Conservation (phyloP, 2,797 vertebrate species). For the Atherinosoma microstoma region DNA sequence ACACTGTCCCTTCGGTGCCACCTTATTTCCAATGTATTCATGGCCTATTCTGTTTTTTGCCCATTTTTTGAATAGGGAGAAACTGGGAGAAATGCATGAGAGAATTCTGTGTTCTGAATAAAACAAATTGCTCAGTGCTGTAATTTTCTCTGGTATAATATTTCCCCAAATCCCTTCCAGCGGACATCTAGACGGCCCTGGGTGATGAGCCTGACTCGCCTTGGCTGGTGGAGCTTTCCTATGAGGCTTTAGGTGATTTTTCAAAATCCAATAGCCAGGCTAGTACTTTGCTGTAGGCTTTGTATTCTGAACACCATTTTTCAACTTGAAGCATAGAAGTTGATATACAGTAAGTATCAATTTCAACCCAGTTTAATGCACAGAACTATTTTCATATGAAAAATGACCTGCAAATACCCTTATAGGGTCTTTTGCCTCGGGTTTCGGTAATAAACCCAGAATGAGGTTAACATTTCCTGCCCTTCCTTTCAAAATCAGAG, state of each 20-base stretch:
- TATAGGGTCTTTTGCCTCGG: constrained; percentile 12
- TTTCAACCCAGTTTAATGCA: constrained; percentile 40
- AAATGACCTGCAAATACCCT: constrained; percentile 29
- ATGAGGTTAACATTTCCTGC: constrained; percentile 7
- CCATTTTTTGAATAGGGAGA: constrained; percentile 31
- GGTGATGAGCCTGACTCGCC: constrained; percentile 59
- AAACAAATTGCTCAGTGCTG: constrained; percentile 61
- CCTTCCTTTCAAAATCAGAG: constrained; percentile 21
- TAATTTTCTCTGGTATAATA: constrained; percentile 64
- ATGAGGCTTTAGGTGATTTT: constrained; percentile 47
- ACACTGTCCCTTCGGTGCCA: constrained; percentile 35
- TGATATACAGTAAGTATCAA: constrained; percentile 36
- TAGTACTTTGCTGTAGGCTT: constrained; percentile 47
- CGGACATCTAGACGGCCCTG: constrained; percentile 36
- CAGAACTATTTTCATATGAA: constrained; percentile 25
- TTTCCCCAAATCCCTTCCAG: constrained; percentile 62
- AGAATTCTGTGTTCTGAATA: constrained; percentile 56
- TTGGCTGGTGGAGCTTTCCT: constrained; percentile 36
- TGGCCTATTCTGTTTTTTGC: constrained; percentile 38
- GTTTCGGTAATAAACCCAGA: constrained; percentile 25
- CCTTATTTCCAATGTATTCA: constrained; percentile 30
- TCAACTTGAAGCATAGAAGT: constrained; percentile 37
- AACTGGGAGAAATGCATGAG: constrained; percentile 28
- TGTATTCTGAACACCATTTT: constrained; percentile 57
- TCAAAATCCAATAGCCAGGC: constrained; percentile 56